phyloP scores from a whole-genome alignment of 2,888 invertebrate species.

The Himalopsyche tibetana region DNA sequence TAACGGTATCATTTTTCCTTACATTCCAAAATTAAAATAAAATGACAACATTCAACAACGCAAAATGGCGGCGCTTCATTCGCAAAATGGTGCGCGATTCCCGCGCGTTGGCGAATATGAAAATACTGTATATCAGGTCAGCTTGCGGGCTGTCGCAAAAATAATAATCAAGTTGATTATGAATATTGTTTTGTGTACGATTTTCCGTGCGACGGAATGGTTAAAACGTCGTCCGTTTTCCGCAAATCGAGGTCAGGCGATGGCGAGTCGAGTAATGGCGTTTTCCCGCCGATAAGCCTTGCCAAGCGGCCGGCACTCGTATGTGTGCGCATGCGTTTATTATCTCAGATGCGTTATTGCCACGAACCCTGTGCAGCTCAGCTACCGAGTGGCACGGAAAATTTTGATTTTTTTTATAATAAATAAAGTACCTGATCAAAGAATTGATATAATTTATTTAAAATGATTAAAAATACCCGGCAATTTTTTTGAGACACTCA shows the following conservation, averaged over 20 bases:
- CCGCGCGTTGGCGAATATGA: neutral
- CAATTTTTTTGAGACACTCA: too few relatives aligned
- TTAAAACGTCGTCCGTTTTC: conserved; percentile 5
- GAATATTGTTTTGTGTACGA: neutral
- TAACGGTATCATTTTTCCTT: conserved; percentile 4
- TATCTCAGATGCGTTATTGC: conserved; percentile 35
- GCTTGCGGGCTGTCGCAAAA: neutral
- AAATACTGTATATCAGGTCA: neutral
- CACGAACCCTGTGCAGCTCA: conserved; percentile 18
- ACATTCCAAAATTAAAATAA: conserved; percentile 1
- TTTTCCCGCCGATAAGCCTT: conserved; percentile 41
- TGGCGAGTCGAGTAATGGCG: conserved; percentile 19
- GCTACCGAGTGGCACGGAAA: conserved; percentile 3
- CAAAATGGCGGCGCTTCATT: neutral
- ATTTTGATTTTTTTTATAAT: neutral
- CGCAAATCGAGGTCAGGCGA: conserved; percentile 33
- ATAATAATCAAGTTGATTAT: conserved; percentile 32
- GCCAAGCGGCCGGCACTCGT: conserved; percentile 16
- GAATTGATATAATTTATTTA: too few relatives aligned
- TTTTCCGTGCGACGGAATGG: conserved; percentile 26
- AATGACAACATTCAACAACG: neutral
- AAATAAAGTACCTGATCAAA: neutral
- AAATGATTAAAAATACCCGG: too few relatives aligned
- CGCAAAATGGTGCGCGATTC: conserved; percentile 24
- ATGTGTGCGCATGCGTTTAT: conserved; percentile 31